Evolutionary conservation across 2,888 invertebrate genomes (phyloP), one percentile per base, ranked within the genome.

Genomic region (Meganola albula): DNA sequence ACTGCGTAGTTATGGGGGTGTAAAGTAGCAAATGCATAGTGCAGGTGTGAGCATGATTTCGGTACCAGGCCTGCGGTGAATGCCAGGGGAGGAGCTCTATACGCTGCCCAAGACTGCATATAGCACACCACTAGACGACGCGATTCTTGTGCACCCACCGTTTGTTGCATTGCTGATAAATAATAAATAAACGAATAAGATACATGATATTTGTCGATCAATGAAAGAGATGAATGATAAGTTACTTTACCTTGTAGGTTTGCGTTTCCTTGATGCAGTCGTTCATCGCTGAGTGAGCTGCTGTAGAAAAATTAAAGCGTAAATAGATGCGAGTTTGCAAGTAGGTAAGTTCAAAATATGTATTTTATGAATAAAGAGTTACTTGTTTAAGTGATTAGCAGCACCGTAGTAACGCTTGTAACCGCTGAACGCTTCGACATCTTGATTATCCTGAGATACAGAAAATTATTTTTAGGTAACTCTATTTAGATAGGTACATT

Each of bases 11-110:
- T 88, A 43, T 90, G 88, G 0, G 91, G 90, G 58, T 93, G 91
- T 40, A 94, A 74, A 2, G 89, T 88, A 4, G 93, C 92, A 47
- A 90, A 92, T 1, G 90, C 90, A 58, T 93, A 94, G 40, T 93
- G 88, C 1, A 93, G 74, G 59, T 94, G 93, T 2, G 92, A 92
- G 71, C 94, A 94, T 43, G 89, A 87, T 2, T 88, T 87, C 10
- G 93, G 91, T 24, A 92, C 71, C 30, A 91, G 87, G 11, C 88
- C 86, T 1, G 91, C 87, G 0, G 88, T 88, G 58, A 93, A 90
- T 0, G 89, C 87, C 32, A 91, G 82, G 0, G 92, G 92, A 14
- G 91, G 90, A 24, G 87, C 87, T 27, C 93, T 83, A 64, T 92
- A 91, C 2, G 88, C 88, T 2, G 92, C 89, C 77, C 87, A 88